A percentile compares a stretch with the other conserved stretches of the same genome.
Conservation (phyloP, 2,888 invertebrate genomes). For the Empis stercorea region DNA sequence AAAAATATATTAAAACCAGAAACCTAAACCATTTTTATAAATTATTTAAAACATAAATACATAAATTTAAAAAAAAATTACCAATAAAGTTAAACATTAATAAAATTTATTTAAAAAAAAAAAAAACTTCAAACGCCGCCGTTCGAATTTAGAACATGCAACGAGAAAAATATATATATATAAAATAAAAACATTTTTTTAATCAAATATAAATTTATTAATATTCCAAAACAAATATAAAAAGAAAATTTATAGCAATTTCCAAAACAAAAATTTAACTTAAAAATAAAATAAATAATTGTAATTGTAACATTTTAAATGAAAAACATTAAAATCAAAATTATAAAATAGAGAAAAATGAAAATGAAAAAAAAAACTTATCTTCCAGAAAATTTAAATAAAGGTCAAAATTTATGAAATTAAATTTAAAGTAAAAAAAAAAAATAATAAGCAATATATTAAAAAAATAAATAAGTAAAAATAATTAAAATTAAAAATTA, state of each 20-base stretch:
- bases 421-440: too few species aligned
- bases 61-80: background rate
- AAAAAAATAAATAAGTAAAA: too few species aligned
- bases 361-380: too few species aligned
- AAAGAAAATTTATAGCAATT: background rate
- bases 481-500: too few species aligned
- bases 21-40: background rate
- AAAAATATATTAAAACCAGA: constrained; percentile 1
- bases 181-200: background rate
- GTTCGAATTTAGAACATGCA: constrained; percentile 8
- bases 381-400: too few species aligned
- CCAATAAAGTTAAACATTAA: background rate
- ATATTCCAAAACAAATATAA: background rate
- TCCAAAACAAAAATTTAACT: background rate
- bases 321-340: background rate
- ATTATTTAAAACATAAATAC: background rate
- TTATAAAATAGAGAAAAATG: background rate
- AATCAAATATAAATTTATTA: background rate
- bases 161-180: constrained; percentile 4
- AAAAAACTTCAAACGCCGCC: background rate
- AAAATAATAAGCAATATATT: too few species aligned
- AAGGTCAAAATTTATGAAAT: too few species aligned
- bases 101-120: background rate
- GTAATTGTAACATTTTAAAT: background rate
- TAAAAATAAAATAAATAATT: background rate